Conservation (phyloP, 1,140 invertebrate genomes). For the Megalopta genalis region DNA sequence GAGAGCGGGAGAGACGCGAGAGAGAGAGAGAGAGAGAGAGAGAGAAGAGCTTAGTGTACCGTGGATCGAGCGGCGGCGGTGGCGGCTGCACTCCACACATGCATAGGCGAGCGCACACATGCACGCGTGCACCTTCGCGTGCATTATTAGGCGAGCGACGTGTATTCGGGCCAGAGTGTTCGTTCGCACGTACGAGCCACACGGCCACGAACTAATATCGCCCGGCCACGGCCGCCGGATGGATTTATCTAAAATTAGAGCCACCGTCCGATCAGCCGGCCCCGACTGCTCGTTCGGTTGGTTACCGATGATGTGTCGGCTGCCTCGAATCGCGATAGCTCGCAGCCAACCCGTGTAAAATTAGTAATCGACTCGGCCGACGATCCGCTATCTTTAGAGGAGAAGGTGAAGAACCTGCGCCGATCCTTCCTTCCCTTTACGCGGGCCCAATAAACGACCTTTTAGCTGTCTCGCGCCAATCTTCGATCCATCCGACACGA, state of each 20-base stretch:
- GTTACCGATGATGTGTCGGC: not conserved
- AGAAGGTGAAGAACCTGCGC: conserved; percentile 3
- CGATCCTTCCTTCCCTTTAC: not conserved
- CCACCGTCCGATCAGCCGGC: conserved; percentile 30
- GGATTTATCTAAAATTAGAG: conserved; percentile 67
- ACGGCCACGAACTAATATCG: conserved; percentile 51
- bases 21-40: no score
- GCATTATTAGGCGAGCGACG: conserved; percentile 44
- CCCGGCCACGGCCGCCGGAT: conserved; percentile 29
- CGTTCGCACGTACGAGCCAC: conserved; percentile 21
- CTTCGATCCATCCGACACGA: no score
- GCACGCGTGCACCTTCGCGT: conserved; percentile 34
- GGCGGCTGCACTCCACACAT: no score
- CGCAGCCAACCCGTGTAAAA: conserved; percentile 24
- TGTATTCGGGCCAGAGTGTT: conserved; percentile 13
- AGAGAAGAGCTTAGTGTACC: not conserved
- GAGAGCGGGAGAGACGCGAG: no score
- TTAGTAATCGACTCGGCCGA: conserved; percentile 33
- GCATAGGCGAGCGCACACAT: not conserved
- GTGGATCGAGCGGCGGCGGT: not conserved
- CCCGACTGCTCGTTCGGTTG: conserved; percentile 5
- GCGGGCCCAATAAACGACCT: no score
- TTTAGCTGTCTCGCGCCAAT: no score
- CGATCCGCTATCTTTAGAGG: conserved; percentile 14
- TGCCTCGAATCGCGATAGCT: not conserved